Evolutionary conservation across 1,140 invertebrate genomes (phyloP), one percentile per base, ranked within the genome.

Genomic region (Meloidogyne hapla): DNA sequence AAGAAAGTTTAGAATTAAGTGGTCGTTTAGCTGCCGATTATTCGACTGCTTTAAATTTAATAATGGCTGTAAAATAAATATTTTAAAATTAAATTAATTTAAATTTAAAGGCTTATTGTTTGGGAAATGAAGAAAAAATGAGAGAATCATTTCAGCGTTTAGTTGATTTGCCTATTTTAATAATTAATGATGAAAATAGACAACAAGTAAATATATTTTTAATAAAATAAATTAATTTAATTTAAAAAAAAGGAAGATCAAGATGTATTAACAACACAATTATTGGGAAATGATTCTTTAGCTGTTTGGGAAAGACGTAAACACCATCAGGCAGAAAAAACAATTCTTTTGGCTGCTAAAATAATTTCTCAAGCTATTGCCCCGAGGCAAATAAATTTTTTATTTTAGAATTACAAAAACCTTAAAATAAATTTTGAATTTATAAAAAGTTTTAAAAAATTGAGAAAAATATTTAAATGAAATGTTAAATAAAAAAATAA

Each of bases 51-150:
- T 90, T 99, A 69, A 95, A 98, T 88, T 89, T 96, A 40, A 91
- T 98, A 69, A 88, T 98, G 8, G 96, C 95, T 85, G 70, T 73
- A 28, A 23, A 9, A 63, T 21, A 18, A 42, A 15, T 5, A 63
- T 70, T 70, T 10, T 15, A 12, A 45, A 12, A 62, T 62, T 18
- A 23, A 42, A n/a, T 56, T 10, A 9, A 28, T 15, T 33, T 6
- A n/a, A n/a, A 3, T 8, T 26, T 63, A 18, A 26, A 73, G 70
- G 94, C 96, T 83, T 95, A 94, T 88, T 93, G 94, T 18, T 89
- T 98, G 66, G 93, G 92, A 25, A 95, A 98, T 89, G 91, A 92
- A 9, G 94, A 98, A 78, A 94, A 94, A 85, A 97, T 97, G 91
- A 95, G 95, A 89, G 91, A 91, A 81, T 92, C 92, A 9, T 99